Base-by-base conservation (phyloP, 2,797 vertebrate genomes). In the Argentina silus region DNA sequence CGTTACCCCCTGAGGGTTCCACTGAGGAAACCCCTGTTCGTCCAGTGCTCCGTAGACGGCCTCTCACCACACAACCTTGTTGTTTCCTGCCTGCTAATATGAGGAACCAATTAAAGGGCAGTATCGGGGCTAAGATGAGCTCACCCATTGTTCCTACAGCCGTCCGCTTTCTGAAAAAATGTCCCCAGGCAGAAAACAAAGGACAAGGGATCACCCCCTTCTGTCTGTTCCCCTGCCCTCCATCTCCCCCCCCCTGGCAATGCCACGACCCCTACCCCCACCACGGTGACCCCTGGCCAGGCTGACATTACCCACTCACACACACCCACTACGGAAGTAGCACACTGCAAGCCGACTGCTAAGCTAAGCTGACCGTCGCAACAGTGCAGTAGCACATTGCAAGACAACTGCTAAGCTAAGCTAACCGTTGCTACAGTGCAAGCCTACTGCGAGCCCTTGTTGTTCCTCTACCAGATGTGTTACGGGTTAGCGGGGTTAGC, bases 81-180 rank as follows among this genome's bases (percentile, higher is more conserved):
- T 92, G 91, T 92, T 92, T 92, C 90, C 90, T 91, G 84, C 84
- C 80, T 86, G 84, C 87, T 89, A 90, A 91, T 89, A 83, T 83
- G 87, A 89, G 90, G 86, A 92, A 91, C 89, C 79, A 83, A 85
- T 92, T 90, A 87, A 85, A 88, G 79, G 84, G 83, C 82, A 78
- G 79, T 78, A 4, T 4, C 6, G 77, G 63, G 75, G 79, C 90
- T 88, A 92, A 87, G 88, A 91, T 91, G 89, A 88, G 87, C 86
- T 75, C 5, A 53, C 75, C 77, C 73, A 87, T 92, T 92, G 87
- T 90, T 90, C 69, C 70, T 78, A 36, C 2, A 36, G 27, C 57
- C 50, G 2, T 66, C 6, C 76, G 70, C 70, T 84, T 73, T 76
- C 85, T 76, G 64, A 82, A 74, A 88, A 80, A 85, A 42, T 27